Base-by-base conservation (phyloP, 2,113 vertebrate genomes). In the Dicentrarchus labrax region DNA sequence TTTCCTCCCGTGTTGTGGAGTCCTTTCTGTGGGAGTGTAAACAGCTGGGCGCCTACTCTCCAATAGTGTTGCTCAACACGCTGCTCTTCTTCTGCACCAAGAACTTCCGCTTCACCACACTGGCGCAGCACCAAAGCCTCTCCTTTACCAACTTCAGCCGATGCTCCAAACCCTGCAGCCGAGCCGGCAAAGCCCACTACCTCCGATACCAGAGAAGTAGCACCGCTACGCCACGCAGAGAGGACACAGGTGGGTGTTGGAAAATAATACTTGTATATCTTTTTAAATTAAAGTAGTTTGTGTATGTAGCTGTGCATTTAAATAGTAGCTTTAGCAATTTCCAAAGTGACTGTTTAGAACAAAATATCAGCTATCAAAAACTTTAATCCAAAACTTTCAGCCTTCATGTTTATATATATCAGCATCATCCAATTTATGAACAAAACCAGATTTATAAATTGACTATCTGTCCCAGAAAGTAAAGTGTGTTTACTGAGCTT, bases 51-150 rank as follows among this genome's bases (percentile, higher is more conserved):
- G 97, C 97, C 17, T 98, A 99, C 89, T 99, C 98, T 5, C 98
- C 98, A 54, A 97, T 98, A 0, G 98, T 99, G 86, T 92, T 99
- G 86, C 93, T 99, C 93, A 99, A 99, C 94, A 99, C 98, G 0
- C 95, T 99, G 88, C 96, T 99, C 2, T 99, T 98, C 94, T 99
- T 99, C 95, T 98, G 96, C 94, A 97, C 98, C 92, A 99, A 98
- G 95, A 96, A 95, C 67, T 98, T 99, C 89, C 95, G 95, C 91
- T 94, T 98, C 54, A 97, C 96, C 93, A 98, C 97, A 41, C 92
- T 96, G 88, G 94, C 90, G 50, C 97, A 99, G 88, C 98, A 99
- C 93, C 95, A 96, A 86, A 96, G 96, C 85, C 95, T 99, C 2
- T 98, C 97, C 69, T 99, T 99, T 80, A 95, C 96, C 83, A 96